Conservation (phyloP, 2,113 vertebrate genomes). For the Dipodomys merriami region DNA sequence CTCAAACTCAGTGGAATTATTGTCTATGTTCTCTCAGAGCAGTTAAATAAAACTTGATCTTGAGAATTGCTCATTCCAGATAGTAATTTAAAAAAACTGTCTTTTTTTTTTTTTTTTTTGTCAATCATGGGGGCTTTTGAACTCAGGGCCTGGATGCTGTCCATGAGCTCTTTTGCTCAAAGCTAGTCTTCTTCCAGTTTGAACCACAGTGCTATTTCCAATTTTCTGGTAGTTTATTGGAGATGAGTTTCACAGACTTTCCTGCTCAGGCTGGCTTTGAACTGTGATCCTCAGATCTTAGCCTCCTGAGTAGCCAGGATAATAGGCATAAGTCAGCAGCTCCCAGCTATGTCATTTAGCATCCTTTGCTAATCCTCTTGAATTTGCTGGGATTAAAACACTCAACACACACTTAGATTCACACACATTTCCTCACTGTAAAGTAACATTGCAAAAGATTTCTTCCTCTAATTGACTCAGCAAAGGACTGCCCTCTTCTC, state of each 20-base stretch:
- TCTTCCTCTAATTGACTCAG: conserved; percentile 61
- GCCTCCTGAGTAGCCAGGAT: too few species aligned
- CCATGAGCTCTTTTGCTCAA: too few species aligned
- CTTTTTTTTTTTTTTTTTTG: too few species aligned
- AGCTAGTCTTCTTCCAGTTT: too few species aligned
- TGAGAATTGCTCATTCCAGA: conserved; percentile 8
- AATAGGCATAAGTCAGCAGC: too few species aligned
- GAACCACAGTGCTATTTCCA: too few species aligned
- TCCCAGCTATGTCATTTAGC: not conserved
- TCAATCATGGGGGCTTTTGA: too few species aligned
- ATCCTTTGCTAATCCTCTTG: conserved; percentile 23
- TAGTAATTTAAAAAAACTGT: not conserved
- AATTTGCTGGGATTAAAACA: not conserved
- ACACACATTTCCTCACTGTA: not conserved
- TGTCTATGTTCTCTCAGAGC: not conserved
- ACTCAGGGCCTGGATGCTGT: too few species aligned
- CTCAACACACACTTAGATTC: not conserved
- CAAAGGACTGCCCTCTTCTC: conserved; percentile 34
- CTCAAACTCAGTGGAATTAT: not conserved
- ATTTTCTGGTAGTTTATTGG: too few species aligned
- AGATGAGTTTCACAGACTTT: too few species aligned
- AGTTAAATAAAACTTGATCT: conserved; percentile 39
- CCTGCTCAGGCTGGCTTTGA: too few species aligned
- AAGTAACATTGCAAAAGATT: conserved; percentile 67
- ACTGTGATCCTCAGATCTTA: too few species aligned